phyloP scores from a whole-genome alignment of 2,797 vertebrate genomes.

The Scleropages formosus region DNA sequence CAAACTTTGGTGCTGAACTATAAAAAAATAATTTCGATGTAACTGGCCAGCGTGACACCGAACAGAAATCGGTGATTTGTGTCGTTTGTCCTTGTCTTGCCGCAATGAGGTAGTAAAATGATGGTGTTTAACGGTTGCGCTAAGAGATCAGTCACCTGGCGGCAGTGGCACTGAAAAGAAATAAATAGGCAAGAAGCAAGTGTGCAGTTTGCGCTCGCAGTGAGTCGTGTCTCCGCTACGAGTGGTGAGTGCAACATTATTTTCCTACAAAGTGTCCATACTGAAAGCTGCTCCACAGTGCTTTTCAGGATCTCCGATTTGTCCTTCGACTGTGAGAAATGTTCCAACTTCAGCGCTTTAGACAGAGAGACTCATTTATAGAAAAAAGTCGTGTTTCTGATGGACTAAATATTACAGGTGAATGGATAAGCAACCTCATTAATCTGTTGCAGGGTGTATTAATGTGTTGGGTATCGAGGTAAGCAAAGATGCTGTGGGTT shows the following conservation, averaged over 20 bases:
- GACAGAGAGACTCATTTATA: neutral
- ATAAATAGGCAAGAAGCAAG: neutral
- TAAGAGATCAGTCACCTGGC: constrained; percentile 48
- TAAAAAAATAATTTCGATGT: constrained; percentile 23
- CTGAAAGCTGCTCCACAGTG: too few relatives aligned
- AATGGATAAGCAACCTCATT: constrained; percentile 21
- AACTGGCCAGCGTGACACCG: neutral
- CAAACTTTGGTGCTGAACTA: neutral
- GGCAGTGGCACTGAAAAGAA: constrained; percentile 27
- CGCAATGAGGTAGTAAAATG: constrained; percentile 56
- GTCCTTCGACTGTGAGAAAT: constrained; percentile 22
- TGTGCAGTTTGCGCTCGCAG: constrained; percentile 38
- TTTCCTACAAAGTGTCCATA: neutral
- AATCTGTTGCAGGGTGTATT: neutral
- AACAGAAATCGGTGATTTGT: constrained; percentile 63
- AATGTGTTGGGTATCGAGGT: constrained; percentile 8
- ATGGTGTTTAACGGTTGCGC: constrained; percentile 66
- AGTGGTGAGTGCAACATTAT: constrained; percentile 55
- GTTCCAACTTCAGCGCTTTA: neutral
- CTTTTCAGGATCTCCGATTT: constrained; percentile 5
- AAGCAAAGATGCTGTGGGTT: too few relatives aligned
- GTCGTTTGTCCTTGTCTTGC: constrained; percentile 53
- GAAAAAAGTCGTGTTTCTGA: neutral
- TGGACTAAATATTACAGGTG: neutral
- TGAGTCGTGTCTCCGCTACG: constrained; percentile 46